These are phyloP conservation scores for Oscheius onirici DNA, from an alignment of 2,888 invertebrate species.

Conservation along the genomic window DNA sequence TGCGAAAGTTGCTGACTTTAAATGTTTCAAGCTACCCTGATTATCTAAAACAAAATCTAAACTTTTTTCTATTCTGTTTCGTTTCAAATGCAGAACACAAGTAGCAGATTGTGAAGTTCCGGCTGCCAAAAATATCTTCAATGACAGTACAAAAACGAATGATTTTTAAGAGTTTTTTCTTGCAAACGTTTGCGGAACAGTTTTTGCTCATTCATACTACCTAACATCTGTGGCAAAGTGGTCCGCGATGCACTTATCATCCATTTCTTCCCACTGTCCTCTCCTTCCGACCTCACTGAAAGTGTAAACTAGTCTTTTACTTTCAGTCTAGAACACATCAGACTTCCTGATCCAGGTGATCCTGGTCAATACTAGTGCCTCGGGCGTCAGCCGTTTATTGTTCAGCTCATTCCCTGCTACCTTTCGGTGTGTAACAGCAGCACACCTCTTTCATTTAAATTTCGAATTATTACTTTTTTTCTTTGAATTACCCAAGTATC, in stretches of 20 bases:
- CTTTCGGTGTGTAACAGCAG: conserved; percentile 22
- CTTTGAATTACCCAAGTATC: not conserved
- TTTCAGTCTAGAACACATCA: not conserved
- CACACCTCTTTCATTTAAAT: conserved; percentile 24
- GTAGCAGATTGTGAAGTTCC: no score
- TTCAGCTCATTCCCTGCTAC: conserved; percentile 14
- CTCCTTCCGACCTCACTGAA: not conserved
- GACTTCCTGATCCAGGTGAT: not conserved
- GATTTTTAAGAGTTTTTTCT: no score
- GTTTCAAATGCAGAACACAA: no score
- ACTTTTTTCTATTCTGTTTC: no score
- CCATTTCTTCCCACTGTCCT: not conserved
- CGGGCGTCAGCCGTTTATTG: conserved; percentile 29
- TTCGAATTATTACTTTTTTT: not conserved
- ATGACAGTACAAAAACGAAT: no score
- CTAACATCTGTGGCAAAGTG: conserved; percentile 17
- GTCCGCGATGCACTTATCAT: conserved; percentile 3
- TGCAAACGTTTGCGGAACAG: no score
- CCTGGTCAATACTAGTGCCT: not conserved
- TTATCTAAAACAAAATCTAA: no score
- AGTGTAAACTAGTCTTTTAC: not conserved
- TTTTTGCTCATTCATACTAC: not conserved
- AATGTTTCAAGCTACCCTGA: no score
- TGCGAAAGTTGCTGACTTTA: no score
- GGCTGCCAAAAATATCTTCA: no score